Base-by-base conservation (phyloP, 1,140 invertebrate species). In the Heliothis subflexa region DNA sequence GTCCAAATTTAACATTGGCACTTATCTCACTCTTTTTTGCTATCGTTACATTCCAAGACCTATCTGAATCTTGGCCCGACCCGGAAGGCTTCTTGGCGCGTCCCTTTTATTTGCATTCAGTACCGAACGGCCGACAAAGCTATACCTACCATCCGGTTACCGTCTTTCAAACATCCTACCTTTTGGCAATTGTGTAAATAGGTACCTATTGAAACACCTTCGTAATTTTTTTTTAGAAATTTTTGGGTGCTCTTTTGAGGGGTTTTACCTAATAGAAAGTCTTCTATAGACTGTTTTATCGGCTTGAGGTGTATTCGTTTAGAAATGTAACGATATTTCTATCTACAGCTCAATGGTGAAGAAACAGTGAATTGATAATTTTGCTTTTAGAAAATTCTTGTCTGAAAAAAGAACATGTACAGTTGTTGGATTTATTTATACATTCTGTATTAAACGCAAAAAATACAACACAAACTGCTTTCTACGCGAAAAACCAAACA, bases 91-190 rank as follows among this genome's bases (percentile, higher is more conserved):
- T 47, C 62, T 40, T n/a, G 14, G 33, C n/a, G 54, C 10, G 9
- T 28, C 54, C 33, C 54, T 21, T 73, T 73, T 73, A 73, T 73
- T 73, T 73, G 71, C 52, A 47, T 25, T 25, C 71, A 59, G 52
- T 59, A 57, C 52, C 33, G 13, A 40, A 12, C 33, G 57, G 14
- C 40, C 62, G n/a, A 47, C 62, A 66, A 21, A 21, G 62, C 40
- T 18, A 21, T 13, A 33, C 61, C 40, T 66, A 9, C 18, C 40
- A 21, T 47, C 62, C 62, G 9, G 33, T 47, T 66, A 18, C 7
- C 40, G 33, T 66, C 40, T 66, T 47, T 47, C 62, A 66, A 66
- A 66, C 40, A 66, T 13, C 18, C 18, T 45, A 45, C 13, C 40
- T 40, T 21, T 62, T 40, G 1, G 40, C 10, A 11, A 12, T 16